Conservation (phyloP, 1,140 invertebrate genomes). For the Chionoecetes opilio region DNA sequence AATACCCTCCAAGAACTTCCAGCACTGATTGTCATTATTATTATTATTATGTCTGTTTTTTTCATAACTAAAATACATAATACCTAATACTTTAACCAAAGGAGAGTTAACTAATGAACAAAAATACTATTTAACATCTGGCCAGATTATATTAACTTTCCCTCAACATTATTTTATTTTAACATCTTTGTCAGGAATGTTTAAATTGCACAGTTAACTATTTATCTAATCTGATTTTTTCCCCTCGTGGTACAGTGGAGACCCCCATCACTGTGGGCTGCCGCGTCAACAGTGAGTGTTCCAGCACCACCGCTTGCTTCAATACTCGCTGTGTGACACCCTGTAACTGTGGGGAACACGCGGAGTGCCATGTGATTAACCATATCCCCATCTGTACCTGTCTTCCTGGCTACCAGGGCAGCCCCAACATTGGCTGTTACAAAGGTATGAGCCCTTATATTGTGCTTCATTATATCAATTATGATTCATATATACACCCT, state of each 20-base stretch:
- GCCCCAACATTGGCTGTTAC: slow-evolving; percentile 82
- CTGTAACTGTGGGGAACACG: slow-evolving; percentile 90
- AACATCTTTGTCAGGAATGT: slow-evolving; percentile 86
- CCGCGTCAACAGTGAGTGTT: slow-evolving; percentile 89
- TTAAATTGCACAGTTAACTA: not conserved
- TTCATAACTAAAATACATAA: not conserved
- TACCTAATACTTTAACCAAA: slow-evolving; percentile 3
- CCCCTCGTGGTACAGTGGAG: slow-evolving; percentile 70
- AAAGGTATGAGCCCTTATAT: slow-evolving; percentile 69
- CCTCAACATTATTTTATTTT: slow-evolving; percentile 91
- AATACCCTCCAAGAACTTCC: not conserved
- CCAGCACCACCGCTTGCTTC: slow-evolving; percentile 88
- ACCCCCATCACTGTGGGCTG: slow-evolving; percentile 90
- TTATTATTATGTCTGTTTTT: not conserved
- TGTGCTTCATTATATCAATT: not conserved
- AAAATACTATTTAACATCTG: slow-evolving; percentile 71
- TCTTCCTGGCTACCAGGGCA: slow-evolving; percentile 82
- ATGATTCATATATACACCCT: not conserved
- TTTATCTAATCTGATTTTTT: not conserved
- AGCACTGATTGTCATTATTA: not conserved
- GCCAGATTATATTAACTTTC: slow-evolving; percentile 83
- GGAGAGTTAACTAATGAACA: not conserved
- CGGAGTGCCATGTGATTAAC: slow-evolving; percentile 87
- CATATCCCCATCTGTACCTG: slow-evolving; percentile 83
- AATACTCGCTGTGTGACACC: slow-evolving; percentile 90